These are phyloP conservation scores for Proterorhinus semilunaris DNA, from an alignment of 2,113 vertebrate genomes.

Conservation along the genomic window DNA sequence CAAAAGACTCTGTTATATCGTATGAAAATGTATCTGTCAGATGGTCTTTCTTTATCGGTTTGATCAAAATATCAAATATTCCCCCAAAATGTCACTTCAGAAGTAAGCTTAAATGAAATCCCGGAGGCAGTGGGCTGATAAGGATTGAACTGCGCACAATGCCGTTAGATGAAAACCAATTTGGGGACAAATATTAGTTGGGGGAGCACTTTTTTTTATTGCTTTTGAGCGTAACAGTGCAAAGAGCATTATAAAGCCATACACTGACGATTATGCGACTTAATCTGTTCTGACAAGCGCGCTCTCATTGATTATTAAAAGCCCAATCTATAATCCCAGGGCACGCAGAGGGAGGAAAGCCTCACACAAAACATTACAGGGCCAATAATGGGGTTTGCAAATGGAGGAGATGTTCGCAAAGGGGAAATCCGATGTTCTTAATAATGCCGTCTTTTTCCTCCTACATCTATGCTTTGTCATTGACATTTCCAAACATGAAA, in stretches of 20 bases:
- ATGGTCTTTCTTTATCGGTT: constrained; percentile 23
- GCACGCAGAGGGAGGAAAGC: constrained; percentile 18
- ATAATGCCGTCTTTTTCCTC: background rate
- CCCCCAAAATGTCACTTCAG: constrained; percentile 35
- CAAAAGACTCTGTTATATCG: constrained; percentile 1
- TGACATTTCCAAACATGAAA: constrained; percentile 32
- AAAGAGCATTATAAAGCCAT: constrained; percentile 48
- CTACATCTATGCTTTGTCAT: background rate
- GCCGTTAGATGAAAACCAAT: constrained; percentile 29
- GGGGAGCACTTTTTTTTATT: constrained; percentile 26
- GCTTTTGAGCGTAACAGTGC: constrained; percentile 45
- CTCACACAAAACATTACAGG: constrained; percentile 1
- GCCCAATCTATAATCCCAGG: constrained; percentile 57
- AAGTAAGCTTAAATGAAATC: constrained; percentile 26
- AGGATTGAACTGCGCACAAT: constrained; percentile 10
- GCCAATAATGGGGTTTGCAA: background rate
- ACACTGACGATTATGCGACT: constrained; percentile 52
- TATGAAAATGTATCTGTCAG: constrained; percentile 4
- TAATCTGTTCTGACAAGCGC: constrained; percentile 63
- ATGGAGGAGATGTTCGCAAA: background rate
- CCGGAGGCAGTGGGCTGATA: background rate
- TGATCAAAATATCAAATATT: constrained; percentile 43
- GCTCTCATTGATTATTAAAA: constrained; percentile 66
- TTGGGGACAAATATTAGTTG: constrained; percentile 39
- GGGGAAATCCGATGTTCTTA: background rate